These are phyloP conservation scores for Psittacula cyanocephala DNA, from an alignment of 2,113 vertebrate species.

Conservation along the genomic window DNA sequence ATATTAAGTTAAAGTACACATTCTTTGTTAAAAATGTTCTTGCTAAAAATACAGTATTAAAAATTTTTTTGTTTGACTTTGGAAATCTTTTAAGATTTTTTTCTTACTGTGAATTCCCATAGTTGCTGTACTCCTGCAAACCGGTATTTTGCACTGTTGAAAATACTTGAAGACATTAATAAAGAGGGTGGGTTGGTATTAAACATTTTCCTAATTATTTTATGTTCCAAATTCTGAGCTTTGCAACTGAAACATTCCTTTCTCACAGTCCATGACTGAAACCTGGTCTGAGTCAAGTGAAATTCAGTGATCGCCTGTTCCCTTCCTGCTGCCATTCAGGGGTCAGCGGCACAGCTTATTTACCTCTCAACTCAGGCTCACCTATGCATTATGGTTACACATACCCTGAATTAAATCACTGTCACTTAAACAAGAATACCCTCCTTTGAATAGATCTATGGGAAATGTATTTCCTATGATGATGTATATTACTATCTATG, in stretches of 20 bases:
- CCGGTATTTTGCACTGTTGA: conserved; percentile 55
- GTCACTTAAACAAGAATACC: background rate
- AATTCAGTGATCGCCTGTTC: background rate
- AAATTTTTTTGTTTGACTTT: conserved; percentile 83
- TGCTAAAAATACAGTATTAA: conserved; percentile 86
- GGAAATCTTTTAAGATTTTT: conserved; percentile 68
- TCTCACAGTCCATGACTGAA: background rate
- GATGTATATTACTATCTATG: background rate
- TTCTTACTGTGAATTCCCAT: conserved; percentile 39
- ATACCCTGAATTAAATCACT: background rate
- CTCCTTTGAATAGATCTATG: background rate
- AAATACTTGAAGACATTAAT: conserved; percentile 60
- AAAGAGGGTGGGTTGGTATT: conserved; percentile 58
- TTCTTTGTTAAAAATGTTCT: conserved; percentile 87
- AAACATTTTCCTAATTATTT: conserved; percentile 41
- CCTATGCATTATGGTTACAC: background rate
- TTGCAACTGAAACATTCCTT: background rate
- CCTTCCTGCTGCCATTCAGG: background rate
- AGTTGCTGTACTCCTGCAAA: conserved; percentile 45
- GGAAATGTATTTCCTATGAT: background rate
- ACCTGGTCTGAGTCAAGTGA: background rate
- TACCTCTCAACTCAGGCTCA: background rate
- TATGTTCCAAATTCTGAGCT: conserved; percentile 1
- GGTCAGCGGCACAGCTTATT: background rate
- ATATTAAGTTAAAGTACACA: conserved; percentile 84